Evolutionary conservation across 2,888 invertebrate species (phyloP).

Genomic region (Leptinotarsa haldemani): DNA sequence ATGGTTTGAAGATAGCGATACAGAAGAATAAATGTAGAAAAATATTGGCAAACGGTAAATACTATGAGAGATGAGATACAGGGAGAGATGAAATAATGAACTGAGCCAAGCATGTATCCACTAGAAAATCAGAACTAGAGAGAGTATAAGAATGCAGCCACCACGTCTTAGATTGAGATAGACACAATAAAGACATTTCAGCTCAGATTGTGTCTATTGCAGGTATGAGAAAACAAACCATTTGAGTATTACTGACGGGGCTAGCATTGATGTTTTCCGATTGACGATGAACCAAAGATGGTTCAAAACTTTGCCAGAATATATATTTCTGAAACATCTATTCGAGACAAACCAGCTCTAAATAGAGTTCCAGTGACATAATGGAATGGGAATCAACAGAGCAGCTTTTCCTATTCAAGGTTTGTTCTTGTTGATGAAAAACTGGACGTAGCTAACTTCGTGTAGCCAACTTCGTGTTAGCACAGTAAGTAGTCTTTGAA

Average conservation of each 20-base stretch:
- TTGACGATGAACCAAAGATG: background rate
- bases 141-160: conserved; percentile 1
- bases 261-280: background rate
- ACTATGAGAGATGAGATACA: no score
- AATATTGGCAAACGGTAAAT: background rate
- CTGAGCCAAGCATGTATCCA: background rate
- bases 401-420: background rate
- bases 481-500: no score
- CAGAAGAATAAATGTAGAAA: background rate
- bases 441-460: no score
- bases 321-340: background rate
- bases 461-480: no score
- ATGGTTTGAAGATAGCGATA: background rate
- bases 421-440: background rate
- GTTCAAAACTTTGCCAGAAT: background rate
- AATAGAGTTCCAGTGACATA: background rate
- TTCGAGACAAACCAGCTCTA: background rate
- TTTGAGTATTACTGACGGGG: background rate
- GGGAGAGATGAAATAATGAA: no score
- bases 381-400: background rate
- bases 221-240: background rate
- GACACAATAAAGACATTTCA: background rate
- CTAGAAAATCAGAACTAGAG: background rate
- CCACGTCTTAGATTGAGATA: background rate
- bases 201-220: background rate